These are phyloP conservation scores for Octodon degus DNA, from an alignment of 2,113 vertebrate genomes.

Conservation along the genomic window DNA sequence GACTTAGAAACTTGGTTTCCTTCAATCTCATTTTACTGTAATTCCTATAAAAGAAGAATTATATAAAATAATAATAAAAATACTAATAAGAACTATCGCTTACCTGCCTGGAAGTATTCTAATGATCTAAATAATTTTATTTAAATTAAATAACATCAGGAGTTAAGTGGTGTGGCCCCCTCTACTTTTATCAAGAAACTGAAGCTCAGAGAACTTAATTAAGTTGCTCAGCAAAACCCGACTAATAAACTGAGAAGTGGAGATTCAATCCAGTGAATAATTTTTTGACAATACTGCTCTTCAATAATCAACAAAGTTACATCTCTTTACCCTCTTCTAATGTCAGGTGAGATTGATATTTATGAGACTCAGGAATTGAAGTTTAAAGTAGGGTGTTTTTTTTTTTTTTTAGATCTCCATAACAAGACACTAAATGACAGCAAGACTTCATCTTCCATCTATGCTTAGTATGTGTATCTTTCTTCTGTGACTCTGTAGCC, in stretches of 20 bases:
- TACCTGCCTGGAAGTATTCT: background rate
- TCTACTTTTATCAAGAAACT: constrained; percentile 15
- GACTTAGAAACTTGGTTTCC: background rate
- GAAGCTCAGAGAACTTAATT: constrained; percentile 26
- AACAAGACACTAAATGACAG: background rate
- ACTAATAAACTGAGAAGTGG: background rate
- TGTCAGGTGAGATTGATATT: background rate
- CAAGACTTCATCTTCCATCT: background rate
- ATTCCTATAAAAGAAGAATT: constrained; percentile 8
- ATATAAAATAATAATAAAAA: constrained; percentile 10
- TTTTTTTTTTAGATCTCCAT: background rate
- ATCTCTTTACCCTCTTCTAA: background rate
- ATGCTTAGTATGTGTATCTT: background rate
- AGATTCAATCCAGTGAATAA: background rate
- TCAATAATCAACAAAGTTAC: background rate
- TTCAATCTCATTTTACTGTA: constrained; percentile 5
- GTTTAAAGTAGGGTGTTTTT: background rate
- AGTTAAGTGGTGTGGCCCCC: background rate
- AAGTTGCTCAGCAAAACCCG: background rate
- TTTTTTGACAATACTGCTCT: background rate
- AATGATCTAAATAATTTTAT: background rate
- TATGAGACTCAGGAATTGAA: background rate
- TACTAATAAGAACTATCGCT: background rate
- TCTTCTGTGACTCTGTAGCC: background rate
- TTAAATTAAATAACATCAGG: background rate